Percentiles rank a stretch among this genome's conserved stretches.
Evolutionary conservation across 2,888 invertebrate genomes (phyloP).

Genomic region (Brachyptera putata): DNA sequence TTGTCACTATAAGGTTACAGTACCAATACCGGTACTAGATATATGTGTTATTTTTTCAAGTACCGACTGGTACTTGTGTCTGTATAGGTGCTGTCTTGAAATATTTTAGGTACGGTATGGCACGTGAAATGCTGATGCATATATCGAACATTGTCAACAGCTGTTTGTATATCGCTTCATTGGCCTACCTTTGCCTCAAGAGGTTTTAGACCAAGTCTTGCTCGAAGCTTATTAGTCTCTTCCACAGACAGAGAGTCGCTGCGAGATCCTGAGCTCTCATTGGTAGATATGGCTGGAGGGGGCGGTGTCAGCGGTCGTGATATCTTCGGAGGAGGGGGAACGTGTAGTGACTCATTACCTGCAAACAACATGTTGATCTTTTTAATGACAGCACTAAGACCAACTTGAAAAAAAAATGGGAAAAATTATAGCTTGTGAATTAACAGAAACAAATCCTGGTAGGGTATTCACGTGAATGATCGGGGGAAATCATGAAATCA

Average conservation of each 20-base stretch:
- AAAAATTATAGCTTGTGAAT: too few species aligned
- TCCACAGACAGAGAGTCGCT: slow-evolving; percentile 65
- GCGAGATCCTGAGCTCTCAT: slow-evolving; percentile 40
- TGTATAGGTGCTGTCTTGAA: too few species aligned
- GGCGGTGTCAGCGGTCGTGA: slow-evolving; percentile 37
- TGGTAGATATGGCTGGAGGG: slow-evolving; percentile 38
- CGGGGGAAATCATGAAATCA: too few species aligned
- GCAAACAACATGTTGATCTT: neutral
- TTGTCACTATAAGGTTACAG: too few species aligned
- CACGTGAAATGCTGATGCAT: neutral
- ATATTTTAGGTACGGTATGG: too few species aligned
- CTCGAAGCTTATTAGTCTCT: slow-evolving; percentile 84
- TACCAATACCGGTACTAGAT: too few species aligned
- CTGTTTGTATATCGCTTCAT: neutral
- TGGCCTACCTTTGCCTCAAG: slow-evolving; percentile 58
- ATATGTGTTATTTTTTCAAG: too few species aligned
- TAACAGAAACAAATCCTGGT: too few species aligned
- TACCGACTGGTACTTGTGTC: too few species aligned
- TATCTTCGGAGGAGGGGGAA: slow-evolving; percentile 42
- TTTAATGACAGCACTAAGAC: neutral
- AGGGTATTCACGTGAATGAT: too few species aligned
- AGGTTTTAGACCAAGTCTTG: slow-evolving; percentile 91
- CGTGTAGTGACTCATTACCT: slow-evolving; percentile 17
- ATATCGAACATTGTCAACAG: neutral
- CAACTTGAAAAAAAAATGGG: too few species aligned